Conservation (phyloP, 2,113 vertebrate genomes). For the Cariama cristata region DNA sequence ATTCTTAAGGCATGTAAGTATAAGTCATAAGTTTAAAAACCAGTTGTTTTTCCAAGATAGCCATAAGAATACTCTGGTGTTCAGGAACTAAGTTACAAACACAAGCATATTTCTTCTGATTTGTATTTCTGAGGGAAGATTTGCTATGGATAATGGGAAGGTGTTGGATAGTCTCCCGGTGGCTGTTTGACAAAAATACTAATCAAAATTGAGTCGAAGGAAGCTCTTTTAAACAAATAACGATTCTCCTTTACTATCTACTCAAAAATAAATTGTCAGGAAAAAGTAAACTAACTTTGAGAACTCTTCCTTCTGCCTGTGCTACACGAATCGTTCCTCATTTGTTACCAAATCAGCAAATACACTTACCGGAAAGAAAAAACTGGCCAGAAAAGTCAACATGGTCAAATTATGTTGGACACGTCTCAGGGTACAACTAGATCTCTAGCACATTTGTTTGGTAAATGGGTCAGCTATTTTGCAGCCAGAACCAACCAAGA, state of each 20-base stretch:
- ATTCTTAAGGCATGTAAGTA: neutral
- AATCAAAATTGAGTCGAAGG: neutral
- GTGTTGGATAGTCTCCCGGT: neutral
- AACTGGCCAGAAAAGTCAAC: slow-evolving; percentile 20
- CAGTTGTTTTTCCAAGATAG: neutral
- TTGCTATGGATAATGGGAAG: neutral
- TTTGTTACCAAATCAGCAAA: slow-evolving; percentile 41
- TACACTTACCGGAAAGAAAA: slow-evolving; percentile 21
- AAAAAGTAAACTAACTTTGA: slow-evolving; percentile 26
- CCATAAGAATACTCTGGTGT: neutral
- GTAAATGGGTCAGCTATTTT: slow-evolving; percentile 8
- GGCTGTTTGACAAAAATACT: neutral
- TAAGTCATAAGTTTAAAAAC: neutral
- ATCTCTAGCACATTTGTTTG: neutral
- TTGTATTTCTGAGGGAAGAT: neutral
- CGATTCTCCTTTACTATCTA: neutral
- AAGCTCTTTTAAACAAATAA: slow-evolving; percentile 17
- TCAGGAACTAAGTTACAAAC: neutral
- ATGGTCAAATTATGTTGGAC: neutral
- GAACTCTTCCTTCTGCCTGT: slow-evolving; percentile 40
- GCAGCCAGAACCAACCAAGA: neutral
- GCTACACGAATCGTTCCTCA: slow-evolving; percentile 41
- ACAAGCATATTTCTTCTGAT: neutral
- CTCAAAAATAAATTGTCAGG: slow-evolving; percentile 2
- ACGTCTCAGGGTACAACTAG: neutral